Conservation (phyloP, 2,888 invertebrate species). For the Volucella inflata region DNA sequence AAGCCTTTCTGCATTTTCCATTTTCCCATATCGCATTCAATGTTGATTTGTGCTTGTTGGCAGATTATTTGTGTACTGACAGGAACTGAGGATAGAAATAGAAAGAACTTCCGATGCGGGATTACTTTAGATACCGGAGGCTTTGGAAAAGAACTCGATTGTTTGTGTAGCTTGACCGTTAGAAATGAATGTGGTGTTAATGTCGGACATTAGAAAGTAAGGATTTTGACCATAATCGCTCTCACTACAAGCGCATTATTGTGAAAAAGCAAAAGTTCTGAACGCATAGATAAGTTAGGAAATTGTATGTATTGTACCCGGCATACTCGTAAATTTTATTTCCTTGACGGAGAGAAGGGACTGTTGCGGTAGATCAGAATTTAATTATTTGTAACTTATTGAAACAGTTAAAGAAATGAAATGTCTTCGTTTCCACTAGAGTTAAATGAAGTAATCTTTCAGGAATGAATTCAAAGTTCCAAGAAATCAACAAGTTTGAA, state of each 20-base stretch:
- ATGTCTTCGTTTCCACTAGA: too few relatives aligned
- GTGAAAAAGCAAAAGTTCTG: slow-evolving; percentile 24
- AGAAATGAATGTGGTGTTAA: slow-evolving; percentile 14
- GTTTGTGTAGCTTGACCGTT: neutral
- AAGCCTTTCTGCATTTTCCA: neutral
- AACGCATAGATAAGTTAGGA: neutral
- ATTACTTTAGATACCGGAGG: slow-evolving; percentile 17
- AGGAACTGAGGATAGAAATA: slow-evolving; percentile 3
- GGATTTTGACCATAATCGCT: neutral
- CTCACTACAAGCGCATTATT: neutral
- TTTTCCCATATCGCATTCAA: neutral
- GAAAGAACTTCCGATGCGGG: slow-evolving; percentile 37
- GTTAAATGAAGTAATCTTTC: too few relatives aligned
- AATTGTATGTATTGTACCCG: too few relatives aligned
- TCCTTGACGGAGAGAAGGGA: too few relatives aligned
- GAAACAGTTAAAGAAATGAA: too few relatives aligned
- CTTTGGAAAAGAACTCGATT: slow-evolving; percentile 9
- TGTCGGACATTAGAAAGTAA: slow-evolving; percentile 24
- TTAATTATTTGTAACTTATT: too few relatives aligned
- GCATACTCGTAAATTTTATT: too few relatives aligned
- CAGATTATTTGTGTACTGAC: neutral
- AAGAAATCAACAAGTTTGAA: too few relatives aligned
- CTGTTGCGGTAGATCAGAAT: too few relatives aligned
- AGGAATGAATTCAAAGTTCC: too few relatives aligned
- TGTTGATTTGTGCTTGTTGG: neutral